Evolutionary conservation across 2,797 vertebrate genomes (phyloP).

Genomic region (Toxotes lorentzi): DNA sequence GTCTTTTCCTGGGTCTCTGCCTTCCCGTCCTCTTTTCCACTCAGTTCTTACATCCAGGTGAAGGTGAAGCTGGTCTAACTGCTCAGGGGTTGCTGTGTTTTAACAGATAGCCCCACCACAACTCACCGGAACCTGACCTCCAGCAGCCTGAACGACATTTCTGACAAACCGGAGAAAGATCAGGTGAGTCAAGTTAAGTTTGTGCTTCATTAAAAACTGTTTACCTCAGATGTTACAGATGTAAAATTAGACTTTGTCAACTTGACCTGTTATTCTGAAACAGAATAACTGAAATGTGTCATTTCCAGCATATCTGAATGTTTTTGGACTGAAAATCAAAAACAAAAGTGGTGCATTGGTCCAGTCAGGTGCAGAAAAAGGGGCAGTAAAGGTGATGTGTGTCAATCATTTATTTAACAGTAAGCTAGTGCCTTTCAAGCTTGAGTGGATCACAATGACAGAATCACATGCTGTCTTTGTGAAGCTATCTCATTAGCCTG

Average conservation of each 20-base stretch:
- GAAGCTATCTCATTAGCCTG: not conserved
- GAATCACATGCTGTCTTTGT: not conserved
- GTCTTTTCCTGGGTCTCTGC: constrained; percentile 56
- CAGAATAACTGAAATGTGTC: accelerated
- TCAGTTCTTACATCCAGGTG: not conserved
- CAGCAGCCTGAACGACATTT: constrained; percentile 96
- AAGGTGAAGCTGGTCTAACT: constrained; percentile 39
- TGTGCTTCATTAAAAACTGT: not conserved
- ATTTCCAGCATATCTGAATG: not conserved
- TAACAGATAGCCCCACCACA: constrained; percentile 92
- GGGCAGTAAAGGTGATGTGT: not conserved
- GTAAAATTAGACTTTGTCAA: accelerated
- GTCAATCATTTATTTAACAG: constrained; percentile 9
- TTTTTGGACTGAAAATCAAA: not conserved
- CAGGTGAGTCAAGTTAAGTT: constrained; percentile 87
- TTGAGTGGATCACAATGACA: not conserved
- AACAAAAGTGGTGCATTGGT: not conserved
- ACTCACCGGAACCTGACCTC: constrained; percentile 92
- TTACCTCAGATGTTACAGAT: not conserved
- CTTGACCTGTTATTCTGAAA: not conserved
- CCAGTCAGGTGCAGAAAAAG: not conserved
- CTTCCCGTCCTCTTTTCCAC: constrained; percentile 14
- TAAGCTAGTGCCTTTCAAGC: not conserved
- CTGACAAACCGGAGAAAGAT: constrained; percentile 97
- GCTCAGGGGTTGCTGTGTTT: constrained; percentile 25